Percentiles rank a stretch among this genome's conserved stretches.
Conservation (phyloP, 2,888 invertebrate species). For the Hyppa rectilinea region DNA sequence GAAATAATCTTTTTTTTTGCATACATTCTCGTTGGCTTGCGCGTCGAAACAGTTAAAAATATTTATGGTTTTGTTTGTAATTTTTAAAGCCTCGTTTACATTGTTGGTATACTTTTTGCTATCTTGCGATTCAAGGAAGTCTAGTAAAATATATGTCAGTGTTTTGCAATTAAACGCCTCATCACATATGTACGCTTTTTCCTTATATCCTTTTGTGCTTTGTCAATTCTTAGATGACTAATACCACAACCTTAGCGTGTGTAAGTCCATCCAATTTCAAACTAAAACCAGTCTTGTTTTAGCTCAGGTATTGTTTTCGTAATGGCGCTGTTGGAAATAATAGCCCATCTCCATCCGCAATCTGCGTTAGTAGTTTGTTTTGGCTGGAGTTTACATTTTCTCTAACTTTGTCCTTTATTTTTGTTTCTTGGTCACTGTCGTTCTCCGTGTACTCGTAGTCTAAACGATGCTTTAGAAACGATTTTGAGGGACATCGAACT, state of each 20-base stretch:
- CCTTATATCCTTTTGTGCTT: constrained; percentile 26
- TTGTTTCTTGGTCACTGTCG: no score
- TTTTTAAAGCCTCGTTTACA: not conserved
- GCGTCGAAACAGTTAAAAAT: not conserved
- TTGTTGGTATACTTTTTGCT: not conserved
- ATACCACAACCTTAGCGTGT: constrained; percentile 14
- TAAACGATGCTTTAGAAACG: constrained; percentile 37
- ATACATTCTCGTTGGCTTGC: not conserved
- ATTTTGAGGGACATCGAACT: constrained; percentile 42
- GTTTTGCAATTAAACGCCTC: not conserved
- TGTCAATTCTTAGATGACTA: constrained; percentile 36
- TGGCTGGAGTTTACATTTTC: constrained; percentile 13
- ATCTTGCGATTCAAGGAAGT: not conserved
- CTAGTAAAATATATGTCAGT: not conserved
- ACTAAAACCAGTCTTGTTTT: constrained; percentile 45
- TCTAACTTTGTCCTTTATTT: constrained; percentile 9
- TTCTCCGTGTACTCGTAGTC: no score
- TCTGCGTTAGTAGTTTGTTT: constrained; percentile 27
- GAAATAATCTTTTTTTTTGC: not conserved
- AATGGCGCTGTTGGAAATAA: constrained; percentile 50
- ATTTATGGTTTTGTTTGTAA: not conserved
- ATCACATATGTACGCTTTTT: constrained; percentile 18
- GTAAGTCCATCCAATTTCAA: constrained; percentile 9
- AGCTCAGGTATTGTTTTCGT: constrained; percentile 47
- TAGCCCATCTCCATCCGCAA: constrained; percentile 39